Evolutionary conservation across 1,140 invertebrate genomes (phyloP), one percentile per base, ranked within the genome.

Genomic region (Leptoteleia sp.): DNA sequence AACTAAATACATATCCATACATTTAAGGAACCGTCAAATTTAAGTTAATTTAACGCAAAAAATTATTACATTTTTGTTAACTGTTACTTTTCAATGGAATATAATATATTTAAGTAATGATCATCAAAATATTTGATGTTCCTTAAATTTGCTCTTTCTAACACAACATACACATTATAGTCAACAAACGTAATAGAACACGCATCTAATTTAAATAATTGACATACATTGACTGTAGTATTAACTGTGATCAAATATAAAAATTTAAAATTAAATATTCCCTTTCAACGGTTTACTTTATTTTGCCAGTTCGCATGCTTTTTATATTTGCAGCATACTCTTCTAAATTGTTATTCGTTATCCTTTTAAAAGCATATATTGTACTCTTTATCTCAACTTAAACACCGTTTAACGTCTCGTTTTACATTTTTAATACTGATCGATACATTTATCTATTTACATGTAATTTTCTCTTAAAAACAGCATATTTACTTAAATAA

Each of bases 161-260:
- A 55, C 27, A 55, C 9, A 4, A 55, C 38, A 68, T 68, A 38
- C 55, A 68, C 50, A 68, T 68, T 19, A 47, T 55, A 68, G 47
- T 45, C 29, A 61, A 67, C 37, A 33, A 65, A 13, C 45, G 7
- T 38, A 67, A 17, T 45, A 12, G 48, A 55, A 67, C 62, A 67
- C 29, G 42, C 47, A 55, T 35, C 62, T 61, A 61, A 61, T 25
- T 61, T 6, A 54, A 65, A 45, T 35, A 45, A 38, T 48, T 22
- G 40, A 55, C 35, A 52, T 25, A 65, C 61, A 65, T 8, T 17
- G 40, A 38, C 35, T 31, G n/a, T n/a, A n/a, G n/a, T n/a, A 31
- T 52, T 43, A 52, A 52, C 12, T 62, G 8, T 47, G 7, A 42
- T 59, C 19, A 1, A 35, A 31, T 43, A 43, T 13, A 19, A 4